Conservation (phyloP, 2,113 vertebrate species). For the Gasterosteus nipponicus region DNA sequence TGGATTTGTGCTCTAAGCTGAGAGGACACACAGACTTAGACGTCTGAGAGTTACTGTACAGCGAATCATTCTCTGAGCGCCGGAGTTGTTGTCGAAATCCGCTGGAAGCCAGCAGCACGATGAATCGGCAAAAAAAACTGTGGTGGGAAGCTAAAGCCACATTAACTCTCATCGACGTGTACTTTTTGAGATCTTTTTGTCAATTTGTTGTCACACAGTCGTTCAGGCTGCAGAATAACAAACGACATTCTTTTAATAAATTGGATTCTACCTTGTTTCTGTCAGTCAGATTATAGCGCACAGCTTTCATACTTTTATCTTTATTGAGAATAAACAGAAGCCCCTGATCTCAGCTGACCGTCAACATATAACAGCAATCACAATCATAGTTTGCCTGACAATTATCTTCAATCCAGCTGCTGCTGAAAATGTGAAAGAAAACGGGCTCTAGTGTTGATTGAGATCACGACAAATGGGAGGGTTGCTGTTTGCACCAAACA, state of each 20-base stretch:
- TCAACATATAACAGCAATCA: neutral
- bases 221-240: neutral
- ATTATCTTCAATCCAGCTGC: neutral
- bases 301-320: neutral
- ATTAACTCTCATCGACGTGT: constrained; percentile 37
- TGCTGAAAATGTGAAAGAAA: neutral
- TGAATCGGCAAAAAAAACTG: constrained; percentile 54
- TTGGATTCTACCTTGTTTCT: neutral
- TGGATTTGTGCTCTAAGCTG: constrained; percentile 49
- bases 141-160: constrained; percentile 51
- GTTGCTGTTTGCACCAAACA: neutral
- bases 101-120: constrained; percentile 52
- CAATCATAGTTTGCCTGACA: neutral
- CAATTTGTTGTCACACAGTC: constrained; percentile 2
- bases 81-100: constrained; percentile 62
- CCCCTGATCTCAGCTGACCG: neutral
- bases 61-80: constrained; percentile 51
- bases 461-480: neutral
- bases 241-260: neutral
- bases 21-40: constrained; percentile 56
- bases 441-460: neutral
- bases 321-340: neutral
- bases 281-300: neutral
- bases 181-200: constrained; percentile 25
- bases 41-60: constrained; percentile 63